phyloP scores from a whole-genome alignment of 1,140 invertebrate genomes.

The Drosophila burlai region DNA sequence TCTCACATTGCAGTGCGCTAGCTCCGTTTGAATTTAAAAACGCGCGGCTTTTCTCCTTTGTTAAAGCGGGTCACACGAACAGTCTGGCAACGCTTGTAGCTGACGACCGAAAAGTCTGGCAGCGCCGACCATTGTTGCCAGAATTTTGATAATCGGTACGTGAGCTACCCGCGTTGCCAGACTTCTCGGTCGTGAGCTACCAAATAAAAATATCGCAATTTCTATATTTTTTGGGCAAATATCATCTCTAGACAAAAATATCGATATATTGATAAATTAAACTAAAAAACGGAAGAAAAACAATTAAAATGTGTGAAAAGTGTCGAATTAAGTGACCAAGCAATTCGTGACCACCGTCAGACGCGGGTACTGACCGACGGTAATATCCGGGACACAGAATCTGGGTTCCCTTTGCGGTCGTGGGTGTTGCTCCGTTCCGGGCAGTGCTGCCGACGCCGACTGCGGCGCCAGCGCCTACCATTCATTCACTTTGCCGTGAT shows the following conservation, averaged over 20 bases:
- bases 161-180: too few species aligned
- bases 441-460: constrained; percentile 34
- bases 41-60: background rate
- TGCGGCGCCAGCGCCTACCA: constrained; percentile 26
- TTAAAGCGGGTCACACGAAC: background rate
- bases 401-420: constrained; percentile 2
- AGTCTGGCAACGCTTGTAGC: too few species aligned
- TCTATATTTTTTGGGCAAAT: too few species aligned
- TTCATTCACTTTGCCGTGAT: constrained; percentile 55
- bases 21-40: background rate
- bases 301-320: constrained; percentile 46
- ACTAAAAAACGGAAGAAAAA: constrained; percentile 37
- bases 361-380: background rate
- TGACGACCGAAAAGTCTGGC: too few species aligned
- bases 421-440: constrained; percentile 46
- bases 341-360: background rate
- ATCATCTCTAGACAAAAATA: too few species aligned
- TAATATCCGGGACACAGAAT: background rate
- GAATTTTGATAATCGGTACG: too few species aligned
- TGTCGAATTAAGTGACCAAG: constrained; percentile 9
- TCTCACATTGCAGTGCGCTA: background rate
- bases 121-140: too few species aligned
- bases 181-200: too few species aligned
- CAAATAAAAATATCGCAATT: too few species aligned
- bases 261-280: constrained; percentile 7